Base-by-base conservation (phyloP, 1,140 invertebrate genomes). In the Aphaenogaster floridana region DNA sequence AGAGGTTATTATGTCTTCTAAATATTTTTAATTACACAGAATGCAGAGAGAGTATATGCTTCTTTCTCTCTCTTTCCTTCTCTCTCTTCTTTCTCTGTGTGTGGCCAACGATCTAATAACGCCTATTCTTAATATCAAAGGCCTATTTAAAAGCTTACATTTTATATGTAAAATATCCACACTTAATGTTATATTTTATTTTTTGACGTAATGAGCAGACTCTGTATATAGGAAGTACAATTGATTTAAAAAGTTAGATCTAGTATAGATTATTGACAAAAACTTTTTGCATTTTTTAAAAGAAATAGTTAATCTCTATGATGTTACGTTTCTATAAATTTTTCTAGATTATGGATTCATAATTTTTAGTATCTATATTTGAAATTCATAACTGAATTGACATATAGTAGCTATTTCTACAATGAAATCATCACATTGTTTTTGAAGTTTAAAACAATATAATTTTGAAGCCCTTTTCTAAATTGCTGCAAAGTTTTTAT, bases 121-220 rank as follows among this genome's bases (percentile, higher is more conserved):
- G 90, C 90, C 90, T 90, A 90, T 59, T 72, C 28, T 61, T 64
- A 71, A 86, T 52, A 36, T 64, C 28, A n/a, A 71, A 48, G 90
- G 89, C 90, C 90, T 91, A 91, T 77, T 45, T 59, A 50, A 84
- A 76, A 86, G 17, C 50, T 86, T 78, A 78, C 48, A 77, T 76
- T 88, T 84, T 78, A 54, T 52, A 83, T 50, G 15, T 77, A 68
- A 39, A 42, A 34, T 63, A 66, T 84, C 8, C 15, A 87, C 6
- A 45, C 8, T 85, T 88, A 76, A 63, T 13, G 34, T 34, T 87
- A 15, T 17, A 88, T 84, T 57, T 68, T 86, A 86, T 86, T 42
- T 86, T 86, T 79, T 59, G 45, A 81, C 21, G 8, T 79, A 77
- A 78, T 79, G 28, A 28, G 17, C 61, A 76, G 17, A 17, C 9